A percentile compares a stretch with the other conserved stretches of the same genome.
Evolutionary conservation across 2,113 vertebrate genomes (phyloP).

Genomic region (Crotophaga sulcirostris): DNA sequence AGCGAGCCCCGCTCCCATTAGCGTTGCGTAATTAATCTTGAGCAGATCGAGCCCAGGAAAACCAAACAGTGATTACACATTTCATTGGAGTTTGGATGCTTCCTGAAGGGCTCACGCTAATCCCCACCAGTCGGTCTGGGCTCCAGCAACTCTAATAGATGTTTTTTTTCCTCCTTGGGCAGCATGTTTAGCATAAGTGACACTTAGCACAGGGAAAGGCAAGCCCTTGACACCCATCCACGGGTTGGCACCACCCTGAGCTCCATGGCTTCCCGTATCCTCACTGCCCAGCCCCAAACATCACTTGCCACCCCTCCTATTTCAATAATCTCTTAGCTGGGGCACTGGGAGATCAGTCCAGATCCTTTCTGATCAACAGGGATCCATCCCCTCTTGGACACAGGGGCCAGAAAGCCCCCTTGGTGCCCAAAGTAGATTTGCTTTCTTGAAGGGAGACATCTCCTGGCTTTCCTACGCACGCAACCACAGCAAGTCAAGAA

Average conservation of each 20-base stretch:
- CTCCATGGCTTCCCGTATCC: rapidly evolving
- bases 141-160: background rate
- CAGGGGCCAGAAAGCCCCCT: background rate
- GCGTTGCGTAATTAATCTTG: background rate
- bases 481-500: background rate
- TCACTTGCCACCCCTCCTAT: background rate
- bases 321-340: background rate
- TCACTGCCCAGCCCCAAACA: background rate
- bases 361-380: background rate
- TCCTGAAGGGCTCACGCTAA: background rate
- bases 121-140: background rate
- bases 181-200: background rate
- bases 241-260: background rate
- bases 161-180: background rate
- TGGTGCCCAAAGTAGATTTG: background rate
- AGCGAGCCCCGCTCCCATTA: rapidly evolving
- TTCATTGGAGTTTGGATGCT: background rate
- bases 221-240: rapidly evolving
- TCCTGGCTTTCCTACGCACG: background rate
- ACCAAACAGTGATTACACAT: background rate
- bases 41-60: background rate
- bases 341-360: background rate
- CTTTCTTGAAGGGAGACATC: background rate
- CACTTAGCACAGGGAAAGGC: background rate
- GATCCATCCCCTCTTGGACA: background rate